These are phyloP conservation scores for Aptenodytes forsteri DNA, from an alignment of 2,113 vertebrate species.

Conservation along the genomic window DNA sequence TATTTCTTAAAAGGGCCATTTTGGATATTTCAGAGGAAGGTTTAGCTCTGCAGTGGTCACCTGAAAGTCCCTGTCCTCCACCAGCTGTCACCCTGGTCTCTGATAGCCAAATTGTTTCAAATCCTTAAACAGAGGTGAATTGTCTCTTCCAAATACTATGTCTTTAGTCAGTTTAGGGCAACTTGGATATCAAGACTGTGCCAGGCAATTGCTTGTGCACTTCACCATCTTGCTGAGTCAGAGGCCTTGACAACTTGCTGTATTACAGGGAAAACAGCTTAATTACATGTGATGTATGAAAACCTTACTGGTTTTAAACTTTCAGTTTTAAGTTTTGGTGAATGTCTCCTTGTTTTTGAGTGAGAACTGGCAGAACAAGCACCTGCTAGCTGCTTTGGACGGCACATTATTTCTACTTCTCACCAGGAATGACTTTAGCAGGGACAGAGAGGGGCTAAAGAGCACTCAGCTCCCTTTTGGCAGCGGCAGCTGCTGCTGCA, in stretches of 20 bases:
- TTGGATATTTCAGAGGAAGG: not conserved
- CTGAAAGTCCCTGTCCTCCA: not conserved
- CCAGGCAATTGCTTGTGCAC: not conserved
- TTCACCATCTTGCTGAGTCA: not conserved
- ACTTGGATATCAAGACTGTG: not conserved
- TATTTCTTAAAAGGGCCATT: not conserved
- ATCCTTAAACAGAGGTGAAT: not conserved
- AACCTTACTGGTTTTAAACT: not conserved
- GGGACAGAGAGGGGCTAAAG: not conserved
- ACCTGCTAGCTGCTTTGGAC: not conserved
- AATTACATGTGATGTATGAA: not conserved
- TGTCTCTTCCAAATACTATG: not conserved
- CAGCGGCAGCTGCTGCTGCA: not conserved
- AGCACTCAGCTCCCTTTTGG: not conserved
- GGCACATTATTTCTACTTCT: not conserved
- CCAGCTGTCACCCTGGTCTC: not conserved
- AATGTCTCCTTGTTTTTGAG: not conserved
- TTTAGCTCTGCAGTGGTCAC: not conserved
- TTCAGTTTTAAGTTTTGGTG: not conserved
- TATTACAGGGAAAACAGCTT: not conserved
- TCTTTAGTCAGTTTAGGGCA: not conserved
- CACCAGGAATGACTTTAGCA: not conserved
- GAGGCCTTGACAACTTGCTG: not conserved
- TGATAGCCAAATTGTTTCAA: not conserved
- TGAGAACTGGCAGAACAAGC: not conserved